Evolutionary conservation across 2,113 vertebrate species (phyloP).

Genomic region (Scalopus aquaticus): DNA sequence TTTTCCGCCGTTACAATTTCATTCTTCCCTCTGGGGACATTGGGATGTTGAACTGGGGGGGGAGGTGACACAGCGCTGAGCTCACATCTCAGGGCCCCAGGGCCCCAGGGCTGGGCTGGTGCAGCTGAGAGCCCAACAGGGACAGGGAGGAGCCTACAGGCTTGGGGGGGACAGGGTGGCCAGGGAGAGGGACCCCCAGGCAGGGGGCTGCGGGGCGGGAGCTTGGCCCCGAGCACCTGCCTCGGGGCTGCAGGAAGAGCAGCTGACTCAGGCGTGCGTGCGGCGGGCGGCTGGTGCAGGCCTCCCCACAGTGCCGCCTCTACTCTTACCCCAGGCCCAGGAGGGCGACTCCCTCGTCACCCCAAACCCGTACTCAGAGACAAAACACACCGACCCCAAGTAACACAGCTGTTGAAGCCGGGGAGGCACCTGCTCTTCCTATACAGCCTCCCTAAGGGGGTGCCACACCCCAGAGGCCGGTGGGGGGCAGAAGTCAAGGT

Average conservation of each 20-base stretch:
- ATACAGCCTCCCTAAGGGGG: neutral
- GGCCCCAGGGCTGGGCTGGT: neutral
- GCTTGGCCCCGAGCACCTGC: no score
- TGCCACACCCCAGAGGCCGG: no score
- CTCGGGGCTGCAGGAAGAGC: accelerated
- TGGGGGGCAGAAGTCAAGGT: no score
- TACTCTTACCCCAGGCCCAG: neutral
- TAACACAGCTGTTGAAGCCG: neutral
- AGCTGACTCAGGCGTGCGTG: neutral
- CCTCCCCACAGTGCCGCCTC: accelerated
- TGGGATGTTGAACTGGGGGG: neutral
- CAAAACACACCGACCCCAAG: neutral
- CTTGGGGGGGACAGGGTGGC: neutral
- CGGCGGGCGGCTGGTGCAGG: neutral
- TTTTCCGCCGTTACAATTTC: neutral
- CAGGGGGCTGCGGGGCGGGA: no score
- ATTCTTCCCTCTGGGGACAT: neutral
- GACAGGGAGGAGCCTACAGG: neutral
- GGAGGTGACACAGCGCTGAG: neutral
- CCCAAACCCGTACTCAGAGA: neutral
- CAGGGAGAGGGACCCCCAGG: no score
- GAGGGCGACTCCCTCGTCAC: accelerated
- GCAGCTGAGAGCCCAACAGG: neutral
- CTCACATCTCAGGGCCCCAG: neutral
- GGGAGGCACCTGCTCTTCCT: neutral